phyloP scores from a whole-genome alignment of 2,888 invertebrate genomes.

The Ophion obscuratus region DNA sequence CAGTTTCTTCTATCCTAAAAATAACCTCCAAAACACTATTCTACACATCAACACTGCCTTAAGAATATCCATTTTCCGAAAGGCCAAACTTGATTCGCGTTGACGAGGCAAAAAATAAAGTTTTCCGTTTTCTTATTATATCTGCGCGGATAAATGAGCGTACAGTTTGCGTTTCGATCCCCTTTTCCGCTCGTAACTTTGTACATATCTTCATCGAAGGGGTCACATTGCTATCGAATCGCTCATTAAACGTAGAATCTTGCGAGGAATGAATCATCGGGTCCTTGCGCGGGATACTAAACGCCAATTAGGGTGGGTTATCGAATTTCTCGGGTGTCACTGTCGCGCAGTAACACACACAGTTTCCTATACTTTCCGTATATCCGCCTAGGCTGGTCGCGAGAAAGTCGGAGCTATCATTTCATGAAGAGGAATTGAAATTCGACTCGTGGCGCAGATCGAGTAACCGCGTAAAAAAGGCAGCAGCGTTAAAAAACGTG shows the following conservation, averaged over 20 bases:
- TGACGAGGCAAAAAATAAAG: conserved; percentile 21
- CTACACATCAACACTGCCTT: neutral
- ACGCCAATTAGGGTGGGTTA: conserved; percentile 75
- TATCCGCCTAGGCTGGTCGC: neutral
- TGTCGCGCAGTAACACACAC: neutral
- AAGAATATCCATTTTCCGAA: neutral
- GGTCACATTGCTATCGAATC: conserved; percentile 70
- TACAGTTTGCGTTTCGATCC: neutral
- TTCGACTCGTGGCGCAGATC: conserved; percentile 4
- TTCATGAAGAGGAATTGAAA: conserved; percentile 28
- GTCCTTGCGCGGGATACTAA: conserved; percentile 72
- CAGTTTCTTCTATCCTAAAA: neutral
- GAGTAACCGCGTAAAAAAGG: neutral
- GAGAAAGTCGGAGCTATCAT: neutral
- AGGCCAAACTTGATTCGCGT: neutral
- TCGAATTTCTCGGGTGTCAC: conserved; percentile 71
- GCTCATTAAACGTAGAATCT: conserved; percentile 71
- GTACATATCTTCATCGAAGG: conserved; percentile 14
- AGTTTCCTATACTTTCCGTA: neutral
- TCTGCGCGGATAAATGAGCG: neutral
- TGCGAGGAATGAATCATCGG: conserved; percentile 67
- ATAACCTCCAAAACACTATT: neutral
- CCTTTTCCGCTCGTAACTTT: conserved; percentile 2
- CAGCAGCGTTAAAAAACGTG: neutral
- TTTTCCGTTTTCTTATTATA: conserved; percentile 3